Percentiles rank a stretch among this genome's conserved stretches.
Conservation (phyloP, 1,140 invertebrate genomes). For the Polyergus mexicanus region DNA sequence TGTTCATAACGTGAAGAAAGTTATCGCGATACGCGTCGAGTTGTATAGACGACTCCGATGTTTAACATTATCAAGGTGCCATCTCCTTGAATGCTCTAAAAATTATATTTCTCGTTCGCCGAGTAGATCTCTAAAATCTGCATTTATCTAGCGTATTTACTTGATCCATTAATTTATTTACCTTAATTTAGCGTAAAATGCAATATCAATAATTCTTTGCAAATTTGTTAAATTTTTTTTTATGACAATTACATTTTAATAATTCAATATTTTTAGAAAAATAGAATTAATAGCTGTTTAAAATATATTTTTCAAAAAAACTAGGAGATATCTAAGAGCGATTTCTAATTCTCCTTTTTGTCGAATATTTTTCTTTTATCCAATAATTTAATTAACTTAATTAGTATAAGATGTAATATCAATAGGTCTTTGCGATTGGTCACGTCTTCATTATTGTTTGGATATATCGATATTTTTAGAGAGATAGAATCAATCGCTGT, state of each 20-base stretch:
- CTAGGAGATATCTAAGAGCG: neutral
- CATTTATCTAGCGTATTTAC: neutral
- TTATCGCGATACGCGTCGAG: constrained; percentile 45
- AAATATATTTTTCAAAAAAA: neutral
- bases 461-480: too few relatives aligned
- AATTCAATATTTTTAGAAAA: neutral
- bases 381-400: too few relatives aligned
- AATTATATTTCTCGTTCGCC: neutral
- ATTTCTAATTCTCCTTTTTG: neutral
- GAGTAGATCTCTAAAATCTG: neutral
- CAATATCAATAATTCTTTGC: neutral
- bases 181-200: neutral
- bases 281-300: neutral
- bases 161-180: neutral
- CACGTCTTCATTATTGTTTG: too few relatives aligned
- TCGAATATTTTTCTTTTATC: too few relatives aligned
- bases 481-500: too few relatives aligned
- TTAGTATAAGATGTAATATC: too few relatives aligned
- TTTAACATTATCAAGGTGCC: neutral
- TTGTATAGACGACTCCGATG: neutral
- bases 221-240: neutral
- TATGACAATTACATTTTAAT: neutral
- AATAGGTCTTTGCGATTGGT: too few relatives aligned
- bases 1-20: constrained; percentile 36
- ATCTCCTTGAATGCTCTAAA: neutral